A percentile compares a stretch with the other conserved stretches of the same genome.
phyloP scores from a whole-genome alignment of 2,888 invertebrate genomes.

The Aleiodes alternator region DNA sequence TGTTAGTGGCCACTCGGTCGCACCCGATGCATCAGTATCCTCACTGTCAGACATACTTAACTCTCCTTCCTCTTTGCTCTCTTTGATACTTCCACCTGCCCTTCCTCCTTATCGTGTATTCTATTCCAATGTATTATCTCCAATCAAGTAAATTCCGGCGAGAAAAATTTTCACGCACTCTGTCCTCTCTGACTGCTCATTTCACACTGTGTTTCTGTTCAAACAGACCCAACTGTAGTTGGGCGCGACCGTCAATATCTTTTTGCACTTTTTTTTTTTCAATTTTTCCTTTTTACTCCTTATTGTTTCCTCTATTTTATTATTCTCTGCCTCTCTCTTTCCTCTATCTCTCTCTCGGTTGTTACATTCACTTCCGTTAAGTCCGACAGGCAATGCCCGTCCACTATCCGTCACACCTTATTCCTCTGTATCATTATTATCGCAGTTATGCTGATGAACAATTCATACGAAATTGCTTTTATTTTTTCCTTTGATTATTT shows the following conservation, averaged over 20 bases:
- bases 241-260: constrained; percentile 47
- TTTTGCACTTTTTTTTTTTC: constrained; percentile 12
- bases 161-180: constrained; percentile 19
- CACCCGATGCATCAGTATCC: constrained; percentile 75
- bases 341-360: constrained; percentile 52
- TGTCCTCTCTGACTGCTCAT: background rate
- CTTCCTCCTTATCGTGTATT: background rate
- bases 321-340: constrained; percentile 47
- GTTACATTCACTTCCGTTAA: constrained; percentile 57
- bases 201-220: constrained; percentile 4
- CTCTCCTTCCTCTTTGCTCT: background rate
- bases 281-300: background rate
- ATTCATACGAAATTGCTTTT: background rate
- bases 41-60: constrained; percentile 78
- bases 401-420: constrained; percentile 53
- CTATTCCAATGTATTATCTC: background rate
- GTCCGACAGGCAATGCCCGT: constrained; percentile 55
- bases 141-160: background rate
- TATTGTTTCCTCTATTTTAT: constrained; percentile 20
- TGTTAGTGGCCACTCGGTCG: constrained; percentile 77
- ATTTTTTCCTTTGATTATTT: background rate
- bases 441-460: background rate
- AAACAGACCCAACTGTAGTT: constrained; percentile 32
- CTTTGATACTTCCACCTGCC: background rate
- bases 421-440: constrained; percentile 33